Base-by-base conservation (phyloP, 1,140 invertebrate genomes). In the Procambarus clarkii region DNA sequence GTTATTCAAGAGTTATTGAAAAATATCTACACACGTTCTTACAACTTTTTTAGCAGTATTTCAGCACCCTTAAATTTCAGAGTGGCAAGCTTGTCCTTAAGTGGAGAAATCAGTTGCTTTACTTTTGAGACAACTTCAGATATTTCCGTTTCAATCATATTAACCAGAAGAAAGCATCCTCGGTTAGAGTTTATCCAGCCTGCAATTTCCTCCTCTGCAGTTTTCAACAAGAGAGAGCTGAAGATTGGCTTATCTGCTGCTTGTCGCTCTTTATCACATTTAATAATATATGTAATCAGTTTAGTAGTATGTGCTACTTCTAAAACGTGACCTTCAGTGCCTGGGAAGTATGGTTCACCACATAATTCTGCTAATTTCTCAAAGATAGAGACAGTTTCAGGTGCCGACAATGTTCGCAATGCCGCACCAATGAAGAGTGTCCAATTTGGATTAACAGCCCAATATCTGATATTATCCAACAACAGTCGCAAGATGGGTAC, bases 381-480 rank as follows among this genome's bases (percentile, higher is more conserved):
- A 78, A 93, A 92, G 24, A 91, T 91, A 44, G 77, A 80, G 15
- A 80, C 77, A 7, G 21, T 24, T 48, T 58, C 85, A 71, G 79
- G 44, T n/a, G 88, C 88, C 13, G 34, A 24, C 0, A 93, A 46
- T 15, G 86, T 83, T 50, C 86, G 50, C 4, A 93, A 48, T 21
- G 91, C 88, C 18, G 92, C 91, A 34, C 91, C 91, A 48, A 93
- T 86, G 84, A 93, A 93, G 1, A 93, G 85, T 34, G 92, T 93
- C 92, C 92, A 93, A 69, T 93, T 91, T 18, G 91, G 4, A 78
- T 93, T 91, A 11, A 91, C 69, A 24, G 88, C 80, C 92, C 91
- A 93, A 48, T 46, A 8, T 15, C 81, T 48, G 4, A 92, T 34
- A 71, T 93, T 92, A 2, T 50, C 91, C n/a, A 84, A 45, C 13